These are phyloP conservation scores for Podarcis raffonei DNA, from an alignment of 2,113 vertebrate species.

Conservation along the genomic window DNA sequence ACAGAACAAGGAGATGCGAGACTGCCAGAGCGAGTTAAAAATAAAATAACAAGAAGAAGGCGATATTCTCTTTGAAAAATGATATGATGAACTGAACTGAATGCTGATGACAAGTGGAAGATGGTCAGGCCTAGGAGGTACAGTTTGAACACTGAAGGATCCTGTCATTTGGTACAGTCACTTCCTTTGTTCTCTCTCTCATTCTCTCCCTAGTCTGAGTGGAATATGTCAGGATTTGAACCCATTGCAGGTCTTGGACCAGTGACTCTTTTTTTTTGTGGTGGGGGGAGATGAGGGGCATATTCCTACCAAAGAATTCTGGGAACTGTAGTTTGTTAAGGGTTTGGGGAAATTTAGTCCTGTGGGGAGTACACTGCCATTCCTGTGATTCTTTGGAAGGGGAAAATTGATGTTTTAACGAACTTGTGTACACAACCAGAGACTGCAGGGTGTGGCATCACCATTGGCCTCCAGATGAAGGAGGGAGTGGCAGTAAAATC, in stretches of 20 bases:
- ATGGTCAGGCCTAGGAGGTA: background rate
- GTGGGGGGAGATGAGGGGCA: no score
- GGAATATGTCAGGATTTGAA: background rate
- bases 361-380: no score
- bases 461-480: no score
- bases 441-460: no score
- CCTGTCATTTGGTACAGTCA: background rate
- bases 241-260: background rate
- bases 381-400: no score
- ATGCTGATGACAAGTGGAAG: background rate
- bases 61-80: constrained; percentile 33
- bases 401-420: no score
- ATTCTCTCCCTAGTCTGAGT: background rate
- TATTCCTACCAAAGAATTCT: no score
- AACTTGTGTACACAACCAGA: no score
- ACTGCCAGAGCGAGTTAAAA: background rate
- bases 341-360: no score
- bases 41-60: background rate
- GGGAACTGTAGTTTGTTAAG: no score
- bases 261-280: no score
- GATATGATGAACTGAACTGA: constrained; percentile 18
- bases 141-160: background rate
- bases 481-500: no score
- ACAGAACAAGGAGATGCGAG: constrained; percentile 18
- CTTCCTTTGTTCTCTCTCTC: background rate